phyloP scores from a whole-genome alignment of 2,888 invertebrate genomes.

The Peribatodes rhomboidaria region DNA sequence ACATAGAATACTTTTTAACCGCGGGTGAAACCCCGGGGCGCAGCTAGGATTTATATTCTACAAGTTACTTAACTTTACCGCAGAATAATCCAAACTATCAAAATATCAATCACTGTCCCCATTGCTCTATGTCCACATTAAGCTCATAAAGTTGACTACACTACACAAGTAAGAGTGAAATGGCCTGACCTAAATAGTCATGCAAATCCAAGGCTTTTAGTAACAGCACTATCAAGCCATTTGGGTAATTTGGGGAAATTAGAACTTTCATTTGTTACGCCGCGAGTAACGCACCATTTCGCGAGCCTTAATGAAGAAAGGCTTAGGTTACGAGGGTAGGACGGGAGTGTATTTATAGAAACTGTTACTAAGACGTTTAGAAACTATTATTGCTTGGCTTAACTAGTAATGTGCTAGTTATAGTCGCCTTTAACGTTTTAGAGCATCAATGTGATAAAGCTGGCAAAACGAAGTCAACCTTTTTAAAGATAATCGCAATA shows the following conservation, averaged over 20 bases:
- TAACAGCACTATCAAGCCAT: slow-evolving; percentile 56
- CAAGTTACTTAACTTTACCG: neutral
- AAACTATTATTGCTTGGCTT: neutral
- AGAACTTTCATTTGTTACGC: slow-evolving; percentile 45
- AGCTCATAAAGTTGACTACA: slow-evolving; percentile 26
- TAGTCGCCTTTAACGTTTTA: neutral
- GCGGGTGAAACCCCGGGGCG: no score
- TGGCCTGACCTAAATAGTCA: slow-evolving; percentile 62
- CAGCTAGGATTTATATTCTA: no score
- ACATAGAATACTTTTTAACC: no score
- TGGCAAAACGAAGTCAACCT: neutral
- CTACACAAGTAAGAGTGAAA: slow-evolving; percentile 53
- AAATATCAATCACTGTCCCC: slow-evolving; percentile 20
- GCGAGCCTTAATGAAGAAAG: slow-evolving; percentile 38
- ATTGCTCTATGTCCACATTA: slow-evolving; percentile 9
- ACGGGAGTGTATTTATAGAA: slow-evolving; percentile 29
- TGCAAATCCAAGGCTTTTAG: slow-evolving; percentile 57
- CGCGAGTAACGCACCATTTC: slow-evolving; percentile 36
- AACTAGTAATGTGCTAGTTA: neutral
- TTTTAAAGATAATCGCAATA: no score
- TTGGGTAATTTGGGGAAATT: slow-evolving; percentile 56
- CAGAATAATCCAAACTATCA: neutral
- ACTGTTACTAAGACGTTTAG: slow-evolving; percentile 13
- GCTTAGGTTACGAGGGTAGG: slow-evolving; percentile 43
- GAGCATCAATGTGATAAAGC: neutral